Conservation (phyloP, 2,113 vertebrate species). For the Dendrocopos noguchii region DNA sequence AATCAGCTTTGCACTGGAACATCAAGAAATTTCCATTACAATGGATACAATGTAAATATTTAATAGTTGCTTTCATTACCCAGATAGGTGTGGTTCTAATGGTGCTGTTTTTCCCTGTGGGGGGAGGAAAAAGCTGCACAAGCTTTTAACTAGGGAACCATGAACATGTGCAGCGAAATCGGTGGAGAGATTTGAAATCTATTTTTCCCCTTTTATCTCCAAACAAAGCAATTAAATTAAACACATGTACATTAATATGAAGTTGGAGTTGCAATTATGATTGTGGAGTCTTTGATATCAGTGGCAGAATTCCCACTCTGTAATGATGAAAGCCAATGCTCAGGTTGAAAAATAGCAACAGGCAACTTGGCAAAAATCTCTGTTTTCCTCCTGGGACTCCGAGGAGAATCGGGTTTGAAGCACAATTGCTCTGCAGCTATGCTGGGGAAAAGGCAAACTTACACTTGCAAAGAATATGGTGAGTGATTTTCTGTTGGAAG, state of each 20-base stretch:
- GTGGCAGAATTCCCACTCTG: constrained; percentile 59
- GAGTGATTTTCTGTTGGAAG: neutral
- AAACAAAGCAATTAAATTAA: constrained; percentile 66
- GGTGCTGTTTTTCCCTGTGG: constrained; percentile 40
- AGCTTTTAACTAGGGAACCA: neutral
- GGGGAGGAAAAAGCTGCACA: constrained; percentile 40
- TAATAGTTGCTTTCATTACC: constrained; percentile 56
- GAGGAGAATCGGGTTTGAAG: constrained; percentile 9
- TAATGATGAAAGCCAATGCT: constrained; percentile 56
- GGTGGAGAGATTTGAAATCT: constrained; percentile 49
- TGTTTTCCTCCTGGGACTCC: constrained; percentile 46
- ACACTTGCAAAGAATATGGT: neutral
- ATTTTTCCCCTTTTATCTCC: constrained; percentile 54
- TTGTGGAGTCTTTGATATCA: constrained; percentile 52
- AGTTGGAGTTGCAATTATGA: constrained; percentile 50
- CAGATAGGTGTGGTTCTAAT: constrained; percentile 39
- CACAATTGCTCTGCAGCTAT: neutral
- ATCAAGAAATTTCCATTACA: constrained; percentile 58
- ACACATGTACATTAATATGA: constrained; percentile 59
- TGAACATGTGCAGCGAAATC: constrained; percentile 58
- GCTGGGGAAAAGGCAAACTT: neutral
- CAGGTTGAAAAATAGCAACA: constrained; percentile 55
- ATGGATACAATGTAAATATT: constrained; percentile 58
- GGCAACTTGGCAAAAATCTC: constrained; percentile 45
- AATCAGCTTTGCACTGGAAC: constrained; percentile 26